These are phyloP conservation scores for Trichomalopsis sarcophagae DNA, from an alignment of 1,140 invertebrate genomes.

Conservation along the genomic window DNA sequence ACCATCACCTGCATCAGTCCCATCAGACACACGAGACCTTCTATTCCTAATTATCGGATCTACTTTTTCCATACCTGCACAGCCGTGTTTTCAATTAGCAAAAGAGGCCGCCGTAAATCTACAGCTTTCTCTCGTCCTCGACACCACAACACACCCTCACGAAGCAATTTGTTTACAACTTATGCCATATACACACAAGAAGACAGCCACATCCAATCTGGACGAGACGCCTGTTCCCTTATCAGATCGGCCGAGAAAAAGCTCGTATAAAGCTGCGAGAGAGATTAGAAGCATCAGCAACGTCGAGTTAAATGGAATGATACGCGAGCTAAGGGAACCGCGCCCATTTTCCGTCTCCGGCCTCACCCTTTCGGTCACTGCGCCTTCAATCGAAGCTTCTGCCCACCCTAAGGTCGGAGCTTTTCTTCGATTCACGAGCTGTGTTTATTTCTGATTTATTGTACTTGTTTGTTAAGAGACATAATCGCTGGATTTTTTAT, in stretches of 20 bases:
- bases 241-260: background rate
- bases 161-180: background rate
- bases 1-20: background rate
- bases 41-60: background rate
- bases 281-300: constrained; percentile 10
- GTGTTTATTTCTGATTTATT: too few species aligned
- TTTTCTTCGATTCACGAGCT: background rate
- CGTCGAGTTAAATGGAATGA: constrained; percentile 34
- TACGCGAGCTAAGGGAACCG: constrained; percentile 9
- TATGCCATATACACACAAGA: too few species aligned
- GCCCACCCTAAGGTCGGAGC: background rate
- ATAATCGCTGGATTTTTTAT: too few species aligned
- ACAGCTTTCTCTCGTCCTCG: background rate
- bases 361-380: constrained; percentile 42
- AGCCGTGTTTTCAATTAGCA: constrained; percentile 13
- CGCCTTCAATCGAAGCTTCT: background rate
- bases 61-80: background rate
- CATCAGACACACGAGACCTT: background rate
- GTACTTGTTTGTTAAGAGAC: too few species aligned
- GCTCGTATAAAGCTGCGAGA: background rate
- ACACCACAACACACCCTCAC: background rate
- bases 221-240: background rate
- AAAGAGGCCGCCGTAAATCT: background rate
- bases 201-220: background rate
- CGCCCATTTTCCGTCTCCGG: constrained; percentile 34